Evolutionary conservation across 2,797 vertebrate species (phyloP), one percentile per base, ranked within the genome.

Genomic region (Craterocephalus amniculus): DNA sequence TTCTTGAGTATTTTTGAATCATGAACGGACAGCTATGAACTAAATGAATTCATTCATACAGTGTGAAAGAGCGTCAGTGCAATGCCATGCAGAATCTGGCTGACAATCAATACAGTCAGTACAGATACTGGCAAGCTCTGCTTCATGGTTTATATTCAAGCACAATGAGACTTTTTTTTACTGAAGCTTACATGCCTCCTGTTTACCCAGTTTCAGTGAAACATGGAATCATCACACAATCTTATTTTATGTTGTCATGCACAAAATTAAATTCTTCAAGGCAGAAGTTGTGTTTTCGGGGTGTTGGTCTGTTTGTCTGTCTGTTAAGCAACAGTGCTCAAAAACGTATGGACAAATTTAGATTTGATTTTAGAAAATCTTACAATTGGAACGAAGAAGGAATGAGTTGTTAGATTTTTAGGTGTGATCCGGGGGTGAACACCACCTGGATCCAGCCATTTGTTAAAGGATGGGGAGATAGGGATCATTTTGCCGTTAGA

Each of bases 31-130:
- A 62, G 4, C 24, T 70, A 60, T 43, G 22, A 35, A 27, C 49
- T 79, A 76, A 68, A 74, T 60, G 36, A 20, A 63, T 67, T 31
- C 54, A 72, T 67, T 29, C 40, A 62, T 70, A 49, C n/a, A 22
- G n/a, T 10, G 58, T 74, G 61, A n/a, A 56, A 65, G 40, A 65
- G 60, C 40, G 27, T 63, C 55, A 70, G 60, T 74, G 40, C 62
- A 70, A 83, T 69, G 38, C 79, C 78, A 77, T 74, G 70, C 79
- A 80, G 69, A 85, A 31, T 78, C 68, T 86, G 86, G 78, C 84
- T 48, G 6, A 29, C 35, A 65, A 12, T 67, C 51, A 87, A 61
- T 58, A 45, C 38, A 77, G 20, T 43, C 75, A 58, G n/a, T n/a
- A 51, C 66, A 68, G 48, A 69, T 29, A 9, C 52, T 35, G 58